Base-by-base conservation (phyloP, 2,888 invertebrate species). In the Mythimna ferrago region DNA sequence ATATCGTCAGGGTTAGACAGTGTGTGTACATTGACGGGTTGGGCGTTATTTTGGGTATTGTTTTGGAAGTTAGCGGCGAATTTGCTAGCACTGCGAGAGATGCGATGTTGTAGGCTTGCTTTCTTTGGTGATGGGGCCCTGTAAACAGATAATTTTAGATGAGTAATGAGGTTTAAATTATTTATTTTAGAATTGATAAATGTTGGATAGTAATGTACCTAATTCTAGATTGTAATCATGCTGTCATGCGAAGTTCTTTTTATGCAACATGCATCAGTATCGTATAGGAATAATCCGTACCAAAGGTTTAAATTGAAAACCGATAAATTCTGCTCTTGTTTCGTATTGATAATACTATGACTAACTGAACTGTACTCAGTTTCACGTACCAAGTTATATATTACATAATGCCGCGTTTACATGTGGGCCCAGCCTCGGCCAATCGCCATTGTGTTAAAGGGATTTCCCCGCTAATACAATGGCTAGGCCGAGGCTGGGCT, bases 1-100 rank as follows among this genome's bases (percentile, higher is more conserved):
- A 97, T 98, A 86, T 97, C 98, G 86, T 98, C 98, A 9, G 97
- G 97, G 86, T 97, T 97, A 67, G 97, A 96, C 0, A 97, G 94
- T 0, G 97, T 96, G 32, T 96, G 96, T 56, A 96, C 97, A 70
- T 95, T 94, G 83, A 92, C 86, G 66, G 94, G 88, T 89, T 94
- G 92, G 38, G 94, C 83, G 87, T 93, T 89, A 89, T 93, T 87
- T 88, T 92, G 91, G 54, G 92, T 71, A 81, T 89, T 89, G 88
- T 93, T 90, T 90, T 96, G 95, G 81, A 96, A 95, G 87, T 94
- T 95, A 0, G 96, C 91, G 0, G 96, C 96, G 69, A 96, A 95
- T 81, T 96, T 96, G 84, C 94, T 95, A 0, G 96, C 96, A 65
- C 96, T 93, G 61, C 95, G 92, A 0, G 96, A 96, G 16, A 96